phyloP scores from a whole-genome alignment of 2,888 invertebrate species.

The Drosophila tripunctata region DNA sequence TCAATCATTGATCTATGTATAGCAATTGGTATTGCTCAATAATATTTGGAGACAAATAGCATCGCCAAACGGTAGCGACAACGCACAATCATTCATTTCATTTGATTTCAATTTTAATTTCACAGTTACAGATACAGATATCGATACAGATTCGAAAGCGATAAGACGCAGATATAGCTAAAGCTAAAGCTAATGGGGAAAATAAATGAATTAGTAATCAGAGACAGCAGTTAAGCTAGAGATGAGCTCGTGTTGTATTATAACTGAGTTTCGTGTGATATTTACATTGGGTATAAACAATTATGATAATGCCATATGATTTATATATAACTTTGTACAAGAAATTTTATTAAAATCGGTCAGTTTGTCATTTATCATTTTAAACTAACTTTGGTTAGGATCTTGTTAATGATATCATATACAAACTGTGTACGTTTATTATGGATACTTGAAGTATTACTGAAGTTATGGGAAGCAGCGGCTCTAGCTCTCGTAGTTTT shows the following conservation, averaged over 20 bases:
- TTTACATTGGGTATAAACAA: too few species aligned
- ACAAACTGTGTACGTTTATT: too few species aligned
- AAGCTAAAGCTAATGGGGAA: background rate
- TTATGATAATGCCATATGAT: too few species aligned
- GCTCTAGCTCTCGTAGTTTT: too few species aligned
- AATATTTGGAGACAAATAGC: conserved; percentile 51
- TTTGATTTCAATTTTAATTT: conserved; percentile 14
- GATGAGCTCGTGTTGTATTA: background rate
- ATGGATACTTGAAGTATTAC: too few species aligned
- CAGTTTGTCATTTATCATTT: too few species aligned
- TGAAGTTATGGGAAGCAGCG: too few species aligned
- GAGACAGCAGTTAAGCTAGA: background rate
- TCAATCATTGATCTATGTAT: conserved; percentile 53
- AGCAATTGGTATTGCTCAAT: conserved; percentile 50
- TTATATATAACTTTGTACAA: too few species aligned
- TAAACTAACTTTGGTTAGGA: too few species aligned
- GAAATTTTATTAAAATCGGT: too few species aligned
- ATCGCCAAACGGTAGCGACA: conserved; percentile 65
- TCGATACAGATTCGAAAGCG: background rate
- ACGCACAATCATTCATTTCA: conserved; percentile 32
- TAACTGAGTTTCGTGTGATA: background rate
- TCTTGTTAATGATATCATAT: too few species aligned
- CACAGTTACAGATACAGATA: conserved; percentile 4
- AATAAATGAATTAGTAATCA: too few species aligned
- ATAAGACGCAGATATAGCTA: conserved; percentile 1